Percentiles rank a stretch among this genome's conserved stretches.
Conservation (phyloP, 2,888 invertebrate species). For the Erebia palarica region DNA sequence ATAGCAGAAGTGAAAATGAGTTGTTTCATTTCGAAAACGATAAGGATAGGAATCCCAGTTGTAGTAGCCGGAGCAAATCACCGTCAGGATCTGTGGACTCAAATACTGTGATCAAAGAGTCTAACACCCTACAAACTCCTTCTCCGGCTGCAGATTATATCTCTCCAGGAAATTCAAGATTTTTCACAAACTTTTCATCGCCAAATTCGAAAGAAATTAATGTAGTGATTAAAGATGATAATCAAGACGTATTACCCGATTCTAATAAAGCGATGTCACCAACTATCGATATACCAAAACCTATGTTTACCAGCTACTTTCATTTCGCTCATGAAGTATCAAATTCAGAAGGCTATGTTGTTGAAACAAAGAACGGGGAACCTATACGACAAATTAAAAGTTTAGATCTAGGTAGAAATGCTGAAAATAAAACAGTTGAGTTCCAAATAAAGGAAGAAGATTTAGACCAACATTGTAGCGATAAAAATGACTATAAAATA, state of each 20-base stretch:
- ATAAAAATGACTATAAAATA: constrained; percentile 79
- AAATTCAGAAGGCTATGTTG: constrained; percentile 46
- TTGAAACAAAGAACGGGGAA: constrained; percentile 36
- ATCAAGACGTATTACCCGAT: constrained; percentile 42
- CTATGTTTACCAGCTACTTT: constrained; percentile 76
- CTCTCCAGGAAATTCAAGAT: constrained; percentile 51
- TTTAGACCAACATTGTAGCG: constrained; percentile 45
- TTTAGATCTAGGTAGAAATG: constrained; percentile 51
- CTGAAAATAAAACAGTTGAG: constrained; percentile 40
- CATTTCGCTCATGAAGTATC: constrained; percentile 71
- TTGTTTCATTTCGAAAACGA: constrained; percentile 78
- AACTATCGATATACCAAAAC: constrained; percentile 86
- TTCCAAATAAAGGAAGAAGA: constrained; percentile 54
- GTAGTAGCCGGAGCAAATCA: constrained; percentile 71
- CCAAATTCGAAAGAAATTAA: constrained; percentile 52
- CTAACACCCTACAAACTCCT: constrained; percentile 56
- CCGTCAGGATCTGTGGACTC: constrained; percentile 74
- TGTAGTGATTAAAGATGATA: constrained; percentile 50
- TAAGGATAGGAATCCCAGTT: constrained; percentile 68
- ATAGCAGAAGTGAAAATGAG: constrained; percentile 89
- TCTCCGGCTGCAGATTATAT: constrained; percentile 73
- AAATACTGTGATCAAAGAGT: constrained; percentile 59
- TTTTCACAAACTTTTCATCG: constrained; percentile 38
- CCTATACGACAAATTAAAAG: constrained; percentile 51
- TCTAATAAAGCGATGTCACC: constrained; percentile 80